Base-by-base conservation (phyloP, 2,888 invertebrate genomes). In the Drosophila diplacantha region DNA sequence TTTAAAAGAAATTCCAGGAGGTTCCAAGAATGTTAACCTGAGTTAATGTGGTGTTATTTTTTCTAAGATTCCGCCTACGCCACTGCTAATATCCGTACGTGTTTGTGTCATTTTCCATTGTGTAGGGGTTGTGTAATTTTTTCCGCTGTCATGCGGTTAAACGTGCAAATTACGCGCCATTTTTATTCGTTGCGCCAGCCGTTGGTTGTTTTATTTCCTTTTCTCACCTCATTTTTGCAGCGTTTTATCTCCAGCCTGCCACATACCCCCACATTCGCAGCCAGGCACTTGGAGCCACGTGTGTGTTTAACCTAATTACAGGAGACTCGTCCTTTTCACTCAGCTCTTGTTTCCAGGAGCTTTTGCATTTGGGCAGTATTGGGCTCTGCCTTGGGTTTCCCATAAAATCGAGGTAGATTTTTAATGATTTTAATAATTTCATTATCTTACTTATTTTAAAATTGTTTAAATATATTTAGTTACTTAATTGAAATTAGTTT, bases 281-380 rank as follows among this genome's bases (percentile, higher is more conserved):
- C n/a, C 35, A 34, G 55, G 56, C 58, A 67, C 60, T 75, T 70
- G 64, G 62, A 63, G 68, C 52, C 67, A 72, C 66, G 69, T 82
- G 82, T 80, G 69, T 72, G 60, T 65, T 80, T 75, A 75, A 82
- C 78, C 82, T 82, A 82, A 82, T 80, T 80, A 72, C 64, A 59
- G 49, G 32, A 66, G 55, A 49, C 50, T 46, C 41, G 34, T 68
- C 62, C 47, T 55, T 61, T 49, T 60, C 50, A 11, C 44, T 55
- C 35, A 39, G 16, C n/a, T 26, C 31, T 39, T 8, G 16, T 16
- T 32, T 16, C 7, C 24, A 37, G 32, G 24, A 37, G 18, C 20
- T 32, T 29, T 51, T 16, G 31, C 9, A n/a, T 11, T 37, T 18
- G 12, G 58, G 37, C 11, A 20, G 37, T 46, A 16, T 55, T 24